Percentiles rank a stretch among this genome's conserved stretches.
Evolutionary conservation across 2,113 vertebrate genomes (phyloP).

Genomic region (Stictonetta naevosa): DNA sequence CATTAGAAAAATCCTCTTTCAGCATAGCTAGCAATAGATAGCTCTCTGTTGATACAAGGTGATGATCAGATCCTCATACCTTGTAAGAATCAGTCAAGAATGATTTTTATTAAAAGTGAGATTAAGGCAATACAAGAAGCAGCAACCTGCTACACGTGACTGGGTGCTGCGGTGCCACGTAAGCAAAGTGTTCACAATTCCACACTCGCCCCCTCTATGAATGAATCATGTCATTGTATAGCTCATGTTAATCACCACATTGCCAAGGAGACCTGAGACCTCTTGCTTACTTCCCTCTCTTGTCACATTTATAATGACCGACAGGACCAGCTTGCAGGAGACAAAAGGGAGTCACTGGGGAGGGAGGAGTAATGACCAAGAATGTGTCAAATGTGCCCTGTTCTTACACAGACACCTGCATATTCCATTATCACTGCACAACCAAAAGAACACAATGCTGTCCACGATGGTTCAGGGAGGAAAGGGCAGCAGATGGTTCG

Average conservation of each 20-base stretch:
- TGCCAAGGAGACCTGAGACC: neutral
- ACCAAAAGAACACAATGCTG: neutral
- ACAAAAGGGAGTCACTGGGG: neutral
- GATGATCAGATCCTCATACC: neutral
- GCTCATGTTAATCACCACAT: neutral
- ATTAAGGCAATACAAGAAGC: neutral
- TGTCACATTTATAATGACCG: neutral
- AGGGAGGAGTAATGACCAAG: neutral
- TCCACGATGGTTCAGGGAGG: neutral
- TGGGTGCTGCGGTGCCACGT: neutral
- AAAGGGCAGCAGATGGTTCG: neutral
- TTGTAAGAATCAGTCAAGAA: neutral
- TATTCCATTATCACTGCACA: neutral
- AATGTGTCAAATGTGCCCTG: neutral
- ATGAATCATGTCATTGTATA: neutral
- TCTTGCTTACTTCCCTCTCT: neutral
- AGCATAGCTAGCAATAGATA: neutral
- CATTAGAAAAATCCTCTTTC: neutral
- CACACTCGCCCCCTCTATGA: neutral
- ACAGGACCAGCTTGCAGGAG: neutral
- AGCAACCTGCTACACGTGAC: accelerated
- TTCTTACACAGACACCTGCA: neutral
- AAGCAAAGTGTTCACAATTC: neutral
- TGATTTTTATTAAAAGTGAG: neutral
- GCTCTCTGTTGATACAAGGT: neutral